Evolutionary conservation across 2,888 invertebrate genomes (phyloP), one percentile per base, ranked within the genome.

Genomic region (Rhamnusium bicolor): DNA sequence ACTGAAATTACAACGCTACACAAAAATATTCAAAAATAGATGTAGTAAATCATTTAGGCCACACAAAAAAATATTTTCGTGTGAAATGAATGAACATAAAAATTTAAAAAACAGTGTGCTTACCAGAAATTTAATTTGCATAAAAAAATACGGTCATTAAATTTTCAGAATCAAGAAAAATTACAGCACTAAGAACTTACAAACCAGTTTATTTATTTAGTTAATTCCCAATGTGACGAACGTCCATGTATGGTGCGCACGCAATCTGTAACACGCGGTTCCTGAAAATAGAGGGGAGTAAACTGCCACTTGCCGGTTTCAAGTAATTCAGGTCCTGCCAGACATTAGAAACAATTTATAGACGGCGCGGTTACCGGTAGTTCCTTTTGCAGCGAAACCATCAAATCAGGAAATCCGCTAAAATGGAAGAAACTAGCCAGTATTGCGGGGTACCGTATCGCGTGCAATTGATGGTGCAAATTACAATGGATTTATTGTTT

Each of bases 331-430:
- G 67, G 67, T 67, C 67, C 51, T 63, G 63, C 49, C 56, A 67
- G 56, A 67, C 67, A 67, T 67, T 67, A 67, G 67, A 56, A 67
- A 67, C 56, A 67, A 67, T 56, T 67, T 54, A 67, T 56, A 67
- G 67, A 10, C 46, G 19, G 54, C 53, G 67, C 46, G 67, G 54
- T 51, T 46, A 54, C 67, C 67, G 67, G 67, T 56, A 67, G 56
- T 56, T 56, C 53, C 12, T 56, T 67, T 67, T 67, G 6, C 46
- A 40, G 56, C 24, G 67, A 46, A 67, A 56, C 21, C 19, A 32
- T n/a, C 27, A 29, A 29, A 19, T 51, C 65, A 53, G 65, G 65
- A 65, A 40, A 67, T 56, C 56, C 67, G 67, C 67, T 32, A 61
- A 56, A 56, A 67, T 67, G 67, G 19, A 56, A 46, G 21, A 54